These are phyloP conservation scores for Butorides virescens DNA, from an alignment of 2,113 vertebrate species.

Conservation along the genomic window DNA sequence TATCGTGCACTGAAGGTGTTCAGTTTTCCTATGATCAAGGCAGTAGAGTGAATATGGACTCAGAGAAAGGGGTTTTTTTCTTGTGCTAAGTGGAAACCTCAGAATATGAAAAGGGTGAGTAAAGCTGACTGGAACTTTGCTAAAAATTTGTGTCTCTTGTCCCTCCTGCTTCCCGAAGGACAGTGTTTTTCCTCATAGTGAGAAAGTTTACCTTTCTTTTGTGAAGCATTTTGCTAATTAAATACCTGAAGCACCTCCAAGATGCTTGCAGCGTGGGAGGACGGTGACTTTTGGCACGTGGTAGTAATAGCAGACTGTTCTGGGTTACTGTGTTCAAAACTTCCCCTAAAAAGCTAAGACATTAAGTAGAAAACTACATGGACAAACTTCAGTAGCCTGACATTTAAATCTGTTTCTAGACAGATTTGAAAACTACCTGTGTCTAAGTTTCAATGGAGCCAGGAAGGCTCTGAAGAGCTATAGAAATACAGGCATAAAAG, in stretches of 20 bases:
- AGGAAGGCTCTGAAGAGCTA: not conserved
- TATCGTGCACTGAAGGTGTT: not conserved
- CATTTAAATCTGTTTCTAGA: not conserved
- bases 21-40: not conserved
- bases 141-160: not conserved
- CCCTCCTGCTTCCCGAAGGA: not conserved
- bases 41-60: not conserved
- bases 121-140: not conserved
- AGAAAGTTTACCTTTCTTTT: not conserved
- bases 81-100: not conserved
- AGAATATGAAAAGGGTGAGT: not conserved
- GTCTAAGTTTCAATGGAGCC: not conserved
- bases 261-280: not conserved
- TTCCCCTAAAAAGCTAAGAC: not conserved
- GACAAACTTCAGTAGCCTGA: not conserved
- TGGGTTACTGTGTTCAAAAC: not conserved
- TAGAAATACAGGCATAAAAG: not conserved
- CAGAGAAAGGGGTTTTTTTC: not conserved
- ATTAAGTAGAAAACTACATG: not conserved
- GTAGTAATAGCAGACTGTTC: not conserved
- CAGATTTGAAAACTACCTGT: not conserved
- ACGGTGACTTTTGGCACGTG: not conserved
- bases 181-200: not conserved
- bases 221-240: not conserved
- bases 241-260: not conserved